Conservation (phyloP, 2,888 invertebrate genomes). For the Dryadula phaetusa region DNA sequence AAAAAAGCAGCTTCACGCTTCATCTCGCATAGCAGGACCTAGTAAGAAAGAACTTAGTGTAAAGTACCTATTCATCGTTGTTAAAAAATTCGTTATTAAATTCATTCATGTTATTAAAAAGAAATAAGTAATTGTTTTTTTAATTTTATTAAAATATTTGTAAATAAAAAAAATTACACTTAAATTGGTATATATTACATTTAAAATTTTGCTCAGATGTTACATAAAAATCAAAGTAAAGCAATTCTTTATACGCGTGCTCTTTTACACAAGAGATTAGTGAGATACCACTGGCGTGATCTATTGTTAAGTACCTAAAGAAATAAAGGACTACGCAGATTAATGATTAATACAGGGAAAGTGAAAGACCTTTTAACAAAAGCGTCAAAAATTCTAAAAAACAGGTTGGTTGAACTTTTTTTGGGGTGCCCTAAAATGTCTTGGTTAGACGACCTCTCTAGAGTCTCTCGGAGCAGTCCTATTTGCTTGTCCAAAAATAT, state of each 20-base stretch:
- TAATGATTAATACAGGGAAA: constrained; percentile 5
- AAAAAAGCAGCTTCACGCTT: no score
- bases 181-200: no score
- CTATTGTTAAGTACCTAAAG: not conserved
- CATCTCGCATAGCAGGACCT: no score
- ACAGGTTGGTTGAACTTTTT: constrained; percentile 22
- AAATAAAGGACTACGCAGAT: constrained; percentile 8
- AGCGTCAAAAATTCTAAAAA: constrained; percentile 18
- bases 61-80: no score
- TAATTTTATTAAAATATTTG: no score
- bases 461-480: not conserved
- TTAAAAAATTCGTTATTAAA: no score
- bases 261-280: not conserved
- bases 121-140: no score
- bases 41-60: no score
- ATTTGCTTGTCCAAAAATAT: constrained; percentile 9
- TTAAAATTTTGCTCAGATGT: no score
- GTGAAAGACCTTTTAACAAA: constrained; percentile 10
- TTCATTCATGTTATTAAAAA: no score
- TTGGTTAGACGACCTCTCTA: constrained; percentile 19
- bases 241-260: not conserved
- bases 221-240: not conserved
- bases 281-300: not conserved
- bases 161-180: no score
- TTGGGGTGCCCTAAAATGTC: constrained; percentile 7